phyloP scores from a whole-genome alignment of 1,140 invertebrate genomes.

The Ectropis grisescens region DNA sequence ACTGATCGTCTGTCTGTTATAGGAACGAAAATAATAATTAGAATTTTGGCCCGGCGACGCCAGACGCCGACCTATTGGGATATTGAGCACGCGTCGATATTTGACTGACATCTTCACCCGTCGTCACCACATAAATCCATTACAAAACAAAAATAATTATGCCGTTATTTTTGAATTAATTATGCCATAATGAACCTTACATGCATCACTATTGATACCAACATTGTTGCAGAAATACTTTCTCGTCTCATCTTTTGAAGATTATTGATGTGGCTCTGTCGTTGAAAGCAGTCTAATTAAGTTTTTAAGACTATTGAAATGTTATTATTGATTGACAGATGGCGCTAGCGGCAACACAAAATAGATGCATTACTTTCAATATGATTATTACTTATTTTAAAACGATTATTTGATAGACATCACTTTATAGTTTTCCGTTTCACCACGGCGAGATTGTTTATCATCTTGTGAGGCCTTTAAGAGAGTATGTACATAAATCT shows the following conservation, averaged over 20 bases:
- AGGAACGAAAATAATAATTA: conserved; percentile 57
- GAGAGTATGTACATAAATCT: too few relatives aligned
- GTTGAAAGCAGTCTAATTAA: conserved; percentile 63
- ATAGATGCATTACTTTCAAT: conserved; percentile 54
- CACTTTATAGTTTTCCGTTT: conserved; percentile 1
- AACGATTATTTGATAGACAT: conserved; percentile 11
- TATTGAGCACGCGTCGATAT: conserved; percentile 58
- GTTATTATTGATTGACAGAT: conserved; percentile 58
- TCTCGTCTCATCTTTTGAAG: conserved; percentile 3
- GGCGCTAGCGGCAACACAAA: conserved; percentile 58
- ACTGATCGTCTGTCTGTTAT: conserved; percentile 2
- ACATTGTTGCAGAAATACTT: background rate
- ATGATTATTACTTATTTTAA: conserved; percentile 13
- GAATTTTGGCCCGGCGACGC: conserved; percentile 32
- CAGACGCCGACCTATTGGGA: conserved; percentile 29
- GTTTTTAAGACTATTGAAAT: conserved; percentile 60
- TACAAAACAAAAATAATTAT: conserved; percentile 35
- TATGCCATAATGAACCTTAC: conserved; percentile 5
- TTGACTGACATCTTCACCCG: conserved; percentile 54
- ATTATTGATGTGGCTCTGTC: conserved; percentile 35
- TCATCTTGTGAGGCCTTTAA: conserved; percentile 6
- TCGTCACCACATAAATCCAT: conserved; percentile 45
- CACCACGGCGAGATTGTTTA: conserved; percentile 7
- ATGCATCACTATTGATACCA: conserved; percentile 3
- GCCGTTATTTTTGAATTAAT: background rate